These are phyloP conservation scores for Pipistrellus pygmaeus DNA, from an alignment of 2,797 vertebrate species.

Conservation along the genomic window DNA sequence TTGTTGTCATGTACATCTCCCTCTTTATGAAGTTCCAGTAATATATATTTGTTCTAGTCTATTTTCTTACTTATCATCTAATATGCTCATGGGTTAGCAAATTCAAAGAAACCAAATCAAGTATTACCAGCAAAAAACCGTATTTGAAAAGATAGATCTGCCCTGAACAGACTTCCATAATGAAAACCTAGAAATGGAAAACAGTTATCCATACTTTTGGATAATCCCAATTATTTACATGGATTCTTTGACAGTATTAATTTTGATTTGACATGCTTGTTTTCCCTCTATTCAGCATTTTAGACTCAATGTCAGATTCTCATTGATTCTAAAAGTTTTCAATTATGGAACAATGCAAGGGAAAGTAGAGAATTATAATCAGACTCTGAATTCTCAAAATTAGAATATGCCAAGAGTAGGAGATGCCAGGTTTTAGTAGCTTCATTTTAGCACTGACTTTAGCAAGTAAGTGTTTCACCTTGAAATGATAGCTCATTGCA, in stretches of 20 bases:
- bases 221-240: background rate
- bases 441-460: slow-evolving; percentile 11
- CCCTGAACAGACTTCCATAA: background rate
- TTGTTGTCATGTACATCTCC: background rate
- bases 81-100: slow-evolving; percentile 11
- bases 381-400: slow-evolving; percentile 38
- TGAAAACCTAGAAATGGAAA: slow-evolving; percentile 22
- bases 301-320: background rate
- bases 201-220: background rate
- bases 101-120: slow-evolving; percentile 16
- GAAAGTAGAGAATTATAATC: background rate
- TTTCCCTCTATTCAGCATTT: slow-evolving; percentile 42
- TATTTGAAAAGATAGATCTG: slow-evolving; percentile 1
- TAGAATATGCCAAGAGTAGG: background rate
- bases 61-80: background rate
- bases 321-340: slow-evolving; percentile 1
- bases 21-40: background rate
- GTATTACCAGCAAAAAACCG: background rate
- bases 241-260: background rate
- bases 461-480: background rate
- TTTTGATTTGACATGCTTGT: slow-evolving; percentile 41
- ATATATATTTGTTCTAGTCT: background rate
- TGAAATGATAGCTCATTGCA: background rate
- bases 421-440: background rate
- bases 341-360: background rate